phyloP scores from a whole-genome alignment of 2,888 invertebrate species.

The Ditylenchus weischeri region DNA sequence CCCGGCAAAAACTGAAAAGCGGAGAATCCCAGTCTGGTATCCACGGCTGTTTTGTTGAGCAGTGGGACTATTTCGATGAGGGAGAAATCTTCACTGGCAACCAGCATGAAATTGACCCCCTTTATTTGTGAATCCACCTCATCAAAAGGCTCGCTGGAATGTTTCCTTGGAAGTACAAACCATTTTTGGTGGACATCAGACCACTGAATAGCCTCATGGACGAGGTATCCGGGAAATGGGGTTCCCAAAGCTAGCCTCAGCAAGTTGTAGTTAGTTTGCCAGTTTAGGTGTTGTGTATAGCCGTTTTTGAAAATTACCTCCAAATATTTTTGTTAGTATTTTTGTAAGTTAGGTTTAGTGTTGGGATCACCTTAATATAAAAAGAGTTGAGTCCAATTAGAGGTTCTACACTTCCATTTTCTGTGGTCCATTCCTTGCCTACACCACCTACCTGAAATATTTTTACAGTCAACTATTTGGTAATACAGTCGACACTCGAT shows the following conservation, averaged over 20 bases:
- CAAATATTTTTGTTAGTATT: background rate
- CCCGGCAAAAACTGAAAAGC: conserved; percentile 93
- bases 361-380: conserved; percentile 72
- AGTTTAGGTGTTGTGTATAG: conserved; percentile 69
- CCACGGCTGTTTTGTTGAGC: background rate
- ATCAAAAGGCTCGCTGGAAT: conserved; percentile 24
- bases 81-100: conserved; percentile 73
- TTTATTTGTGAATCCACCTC: background rate
- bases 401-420: background rate
- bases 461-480: no score
- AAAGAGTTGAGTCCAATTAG: conserved; percentile 73
- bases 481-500: no score
- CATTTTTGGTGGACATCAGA: conserved; percentile 68
- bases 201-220: conserved; percentile 91
- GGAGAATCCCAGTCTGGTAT: conserved; percentile 84
- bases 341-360: background rate
- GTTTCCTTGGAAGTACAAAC: conserved; percentile 35
- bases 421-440: conserved; percentile 54
- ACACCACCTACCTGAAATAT: conserved; percentile 76
- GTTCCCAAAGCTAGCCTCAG: conserved; percentile 74
- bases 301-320: conserved; percentile 65
- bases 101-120: conserved; percentile 80
- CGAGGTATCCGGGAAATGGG: conserved; percentile 86
- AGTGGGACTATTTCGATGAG: background rate
- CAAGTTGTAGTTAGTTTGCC: conserved; percentile 65